A percentile compares a stretch with the other conserved stretches of the same genome.
phyloP scores from a whole-genome alignment of 2,888 invertebrate species.

The Cephalotes varians region DNA sequence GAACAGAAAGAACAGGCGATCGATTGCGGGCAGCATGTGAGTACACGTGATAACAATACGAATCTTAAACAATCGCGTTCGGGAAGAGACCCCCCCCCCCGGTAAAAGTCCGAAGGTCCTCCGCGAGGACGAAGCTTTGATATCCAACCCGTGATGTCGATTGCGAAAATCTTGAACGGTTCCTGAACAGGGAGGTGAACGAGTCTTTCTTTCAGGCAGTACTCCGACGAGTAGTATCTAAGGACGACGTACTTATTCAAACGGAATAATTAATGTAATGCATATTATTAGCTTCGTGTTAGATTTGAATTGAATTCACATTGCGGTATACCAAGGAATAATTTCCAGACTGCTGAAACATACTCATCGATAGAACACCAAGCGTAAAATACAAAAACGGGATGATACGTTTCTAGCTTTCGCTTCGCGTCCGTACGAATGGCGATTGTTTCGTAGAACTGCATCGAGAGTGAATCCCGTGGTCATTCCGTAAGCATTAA shows the following conservation, averaged over 20 bases:
- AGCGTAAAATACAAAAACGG: neutral
- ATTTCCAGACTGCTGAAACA: neutral
- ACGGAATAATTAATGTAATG: neutral
- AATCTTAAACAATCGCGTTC: too few relatives aligned
- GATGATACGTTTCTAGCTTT: neutral
- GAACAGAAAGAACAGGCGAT: conserved; percentile 59
- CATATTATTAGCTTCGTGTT: neutral
- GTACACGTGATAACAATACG: conserved; percentile 49
- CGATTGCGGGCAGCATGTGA: conserved; percentile 69
- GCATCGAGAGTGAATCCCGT: conserved; percentile 27
- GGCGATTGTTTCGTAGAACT: conserved; percentile 28
- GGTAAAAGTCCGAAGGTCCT: neutral
- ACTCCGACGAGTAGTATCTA: neutral
- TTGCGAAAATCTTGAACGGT: neutral
- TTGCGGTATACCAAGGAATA: neutral
- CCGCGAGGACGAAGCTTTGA: neutral
- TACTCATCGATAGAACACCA: neutral
- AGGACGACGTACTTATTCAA: neutral
- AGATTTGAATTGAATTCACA: neutral
- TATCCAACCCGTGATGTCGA: neutral
- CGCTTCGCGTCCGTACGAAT: conserved; percentile 1
- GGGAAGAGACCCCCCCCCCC: neutral
- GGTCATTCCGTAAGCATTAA: neutral
- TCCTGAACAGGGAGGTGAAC: neutral
- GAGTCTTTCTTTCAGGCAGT: too few relatives aligned